These are phyloP conservation scores for Ibidorhyncha struthersii DNA, from an alignment of 2,113 vertebrate species.

Conservation along the genomic window DNA sequence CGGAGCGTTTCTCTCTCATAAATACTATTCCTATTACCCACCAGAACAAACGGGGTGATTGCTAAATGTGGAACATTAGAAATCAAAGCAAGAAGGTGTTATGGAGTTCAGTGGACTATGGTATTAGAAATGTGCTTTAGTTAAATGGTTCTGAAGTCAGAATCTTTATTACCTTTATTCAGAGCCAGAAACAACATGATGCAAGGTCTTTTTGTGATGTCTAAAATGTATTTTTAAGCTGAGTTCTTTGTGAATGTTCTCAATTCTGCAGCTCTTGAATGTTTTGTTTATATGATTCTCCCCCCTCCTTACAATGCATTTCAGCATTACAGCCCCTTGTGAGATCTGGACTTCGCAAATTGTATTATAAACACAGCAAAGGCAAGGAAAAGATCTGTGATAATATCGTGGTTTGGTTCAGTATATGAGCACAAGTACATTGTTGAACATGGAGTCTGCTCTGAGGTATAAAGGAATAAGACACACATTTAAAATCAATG, in stretches of 20 bases:
- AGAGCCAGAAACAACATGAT: background rate
- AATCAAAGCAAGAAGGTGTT: slow-evolving; percentile 34
- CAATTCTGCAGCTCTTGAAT: background rate
- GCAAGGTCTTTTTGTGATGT: background rate
- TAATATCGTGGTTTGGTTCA: background rate
- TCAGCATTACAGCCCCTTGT: background rate
- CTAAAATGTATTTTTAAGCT: background rate
- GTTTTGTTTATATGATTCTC: background rate
- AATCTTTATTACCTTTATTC: slow-evolving; percentile 5
- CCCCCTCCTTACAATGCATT: background rate
- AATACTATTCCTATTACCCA: slow-evolving; percentile 31
- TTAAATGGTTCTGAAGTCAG: background rate
- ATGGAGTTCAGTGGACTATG: slow-evolving; percentile 24
- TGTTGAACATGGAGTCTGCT: background rate
- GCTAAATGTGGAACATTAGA: slow-evolving; percentile 21
- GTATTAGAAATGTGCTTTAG: slow-evolving; percentile 9
- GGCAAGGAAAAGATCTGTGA: background rate
- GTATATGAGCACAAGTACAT: background rate
- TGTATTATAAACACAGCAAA: background rate
- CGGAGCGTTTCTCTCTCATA: background rate
- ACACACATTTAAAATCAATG: background rate
- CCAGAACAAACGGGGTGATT: slow-evolving; percentile 10
- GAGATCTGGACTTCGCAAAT: background rate
- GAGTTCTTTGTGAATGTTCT: background rate
- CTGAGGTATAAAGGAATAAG: background rate